Evolutionary conservation across 2,888 invertebrate genomes (phyloP).

Genomic region (Lasioglossum pauxillum): DNA sequence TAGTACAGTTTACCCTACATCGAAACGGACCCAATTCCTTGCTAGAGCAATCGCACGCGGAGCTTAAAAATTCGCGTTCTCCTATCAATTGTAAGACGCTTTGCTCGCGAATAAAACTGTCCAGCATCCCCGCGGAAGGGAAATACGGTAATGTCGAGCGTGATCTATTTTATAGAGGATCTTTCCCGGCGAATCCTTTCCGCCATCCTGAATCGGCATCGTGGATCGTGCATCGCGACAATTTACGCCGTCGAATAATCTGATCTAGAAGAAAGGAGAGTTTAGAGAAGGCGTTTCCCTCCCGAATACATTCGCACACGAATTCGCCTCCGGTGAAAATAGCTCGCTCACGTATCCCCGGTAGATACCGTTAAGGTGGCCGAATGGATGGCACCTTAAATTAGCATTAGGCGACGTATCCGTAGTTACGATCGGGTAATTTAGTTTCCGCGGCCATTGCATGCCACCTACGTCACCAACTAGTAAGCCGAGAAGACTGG

Average conservation of each 20-base stretch:
- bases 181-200: slow-evolving; percentile 24
- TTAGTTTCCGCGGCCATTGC: slow-evolving; percentile 69
- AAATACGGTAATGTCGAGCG: background rate
- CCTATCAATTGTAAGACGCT: background rate
- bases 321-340: slow-evolving; percentile 62
- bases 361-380: slow-evolving; percentile 78
- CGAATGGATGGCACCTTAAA: slow-evolving; percentile 78
- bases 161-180: background rate
- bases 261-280: slow-evolving; percentile 36
- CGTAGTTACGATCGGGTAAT: slow-evolving; percentile 77
- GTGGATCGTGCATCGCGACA: slow-evolving; percentile 33
- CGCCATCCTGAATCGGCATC: slow-evolving; percentile 13
- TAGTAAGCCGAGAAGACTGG: slow-evolving; percentile 33
- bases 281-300: slow-evolving; percentile 28
- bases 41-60: background rate
- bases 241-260: slow-evolving; percentile 29
- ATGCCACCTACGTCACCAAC: slow-evolving; percentile 68
- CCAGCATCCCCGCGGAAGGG: background rate
- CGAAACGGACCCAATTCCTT: background rate
- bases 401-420: slow-evolving; percentile 81
- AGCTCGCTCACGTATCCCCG: slow-evolving; percentile 75
- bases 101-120: background rate
- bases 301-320: slow-evolving; percentile 40
- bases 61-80: background rate
- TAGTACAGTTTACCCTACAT: background rate